Percentiles rank a stretch among this genome's conserved stretches.
Evolutionary conservation across 2,113 vertebrate species (phyloP).

Genomic region (Eurystomus gularis): DNA sequence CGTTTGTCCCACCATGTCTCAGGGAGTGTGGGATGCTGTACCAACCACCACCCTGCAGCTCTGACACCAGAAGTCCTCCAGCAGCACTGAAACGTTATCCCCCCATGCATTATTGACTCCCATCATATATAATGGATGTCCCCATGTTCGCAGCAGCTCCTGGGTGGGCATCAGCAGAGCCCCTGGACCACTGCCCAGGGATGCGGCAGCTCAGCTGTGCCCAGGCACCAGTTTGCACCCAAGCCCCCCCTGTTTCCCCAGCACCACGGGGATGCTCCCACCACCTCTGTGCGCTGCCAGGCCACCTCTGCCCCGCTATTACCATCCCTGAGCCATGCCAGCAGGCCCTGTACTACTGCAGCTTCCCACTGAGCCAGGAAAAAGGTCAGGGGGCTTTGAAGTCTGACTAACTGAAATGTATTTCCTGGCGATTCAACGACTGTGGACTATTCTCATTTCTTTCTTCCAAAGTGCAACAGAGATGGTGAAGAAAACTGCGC

Average conservation of each 20-base stretch:
- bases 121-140: rapidly evolving
- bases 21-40: rapidly evolving
- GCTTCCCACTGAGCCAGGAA: not conserved
- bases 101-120: not conserved
- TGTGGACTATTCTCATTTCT: not conserved
- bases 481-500: not conserved
- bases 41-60: not conserved
- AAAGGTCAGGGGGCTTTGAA: not conserved
- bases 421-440: not conserved
- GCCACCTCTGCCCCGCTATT: not conserved
- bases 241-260: rapidly evolving
- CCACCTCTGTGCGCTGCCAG: rapidly evolving
- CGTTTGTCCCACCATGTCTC: rapidly evolving
- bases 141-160: rapidly evolving
- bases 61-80: not conserved
- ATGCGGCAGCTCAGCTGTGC: rapidly evolving
- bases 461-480: not conserved
- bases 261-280: rapidly evolving
- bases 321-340: not conserved
- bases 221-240: not conserved
- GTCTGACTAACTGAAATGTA: not conserved
- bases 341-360: not conserved
- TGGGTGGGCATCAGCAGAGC: not conserved
- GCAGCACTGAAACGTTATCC: not conserved
- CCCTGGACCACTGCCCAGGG: rapidly evolving